phyloP scores from a whole-genome alignment of 2,888 invertebrate species.

The Litoditis marina region DNA sequence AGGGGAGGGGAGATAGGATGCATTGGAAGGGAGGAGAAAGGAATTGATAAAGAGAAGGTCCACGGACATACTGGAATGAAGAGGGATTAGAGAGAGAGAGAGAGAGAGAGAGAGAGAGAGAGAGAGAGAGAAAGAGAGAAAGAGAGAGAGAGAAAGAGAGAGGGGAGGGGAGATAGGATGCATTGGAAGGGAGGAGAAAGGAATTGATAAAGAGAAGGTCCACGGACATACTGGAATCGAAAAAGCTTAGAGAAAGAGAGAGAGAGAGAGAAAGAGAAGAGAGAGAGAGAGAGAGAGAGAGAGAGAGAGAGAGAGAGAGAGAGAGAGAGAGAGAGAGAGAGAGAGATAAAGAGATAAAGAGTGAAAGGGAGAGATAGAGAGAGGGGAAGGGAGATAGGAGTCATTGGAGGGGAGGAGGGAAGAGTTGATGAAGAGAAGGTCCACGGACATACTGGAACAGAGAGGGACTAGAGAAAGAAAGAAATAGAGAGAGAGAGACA shows the following conservation, averaged over 20 bases:
- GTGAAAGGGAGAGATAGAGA: no score
- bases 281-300: constrained; percentile 6
- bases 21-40: neutral
- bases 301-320: neutral
- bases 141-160: no score
- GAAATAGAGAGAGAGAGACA: neutral
- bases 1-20: no score
- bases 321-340: no score
- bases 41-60: neutral
- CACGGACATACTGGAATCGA: neutral
- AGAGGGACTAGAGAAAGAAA: neutral
- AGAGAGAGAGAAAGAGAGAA: no score
- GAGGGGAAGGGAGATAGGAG: no score
- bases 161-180: no score
- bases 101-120: neutral
- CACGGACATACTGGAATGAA: neutral
- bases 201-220: neutral
- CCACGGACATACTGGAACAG: neutral
- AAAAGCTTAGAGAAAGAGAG: constrained; percentile 3
- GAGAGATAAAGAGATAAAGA: no score
- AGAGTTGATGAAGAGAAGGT: neutral
- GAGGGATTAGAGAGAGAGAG: neutral
- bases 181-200: no score
- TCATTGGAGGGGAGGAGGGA: neutral
- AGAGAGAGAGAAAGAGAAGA: constrained; percentile 7